Evolutionary conservation across 2,888 invertebrate genomes (phyloP), one percentile per base, ranked within the genome.

Genomic region (Dinocampus coccinellae): DNA sequence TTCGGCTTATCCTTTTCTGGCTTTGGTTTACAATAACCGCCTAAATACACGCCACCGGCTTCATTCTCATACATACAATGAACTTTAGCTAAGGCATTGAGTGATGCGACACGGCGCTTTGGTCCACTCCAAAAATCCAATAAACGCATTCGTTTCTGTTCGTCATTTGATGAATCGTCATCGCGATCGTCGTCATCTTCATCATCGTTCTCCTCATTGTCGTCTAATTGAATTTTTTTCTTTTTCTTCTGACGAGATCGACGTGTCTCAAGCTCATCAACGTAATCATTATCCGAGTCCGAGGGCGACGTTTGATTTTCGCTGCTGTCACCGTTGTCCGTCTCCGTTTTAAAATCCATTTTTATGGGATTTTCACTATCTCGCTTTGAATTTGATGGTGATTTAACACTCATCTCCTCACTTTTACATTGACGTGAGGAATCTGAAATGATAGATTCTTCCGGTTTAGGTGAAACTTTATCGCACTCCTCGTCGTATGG

Each of bases 11-110:
- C 90, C 26, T 83, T 80, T 39, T 87, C 83, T 74, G 91, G 90
- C 42, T 90, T 90, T 26, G 90, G 90, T 75, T 90, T 90, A 42
- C 90, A 90, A 64, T 89, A 84, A 79, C 89, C 90, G 36, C 90
- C 90, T 13, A 90, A 83, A 67, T 93, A 91, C 73, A 93, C 93
- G 0, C 92, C 92, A 63, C 93, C 90, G 64, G 93, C 93, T 88
- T 96, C 96, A 84, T 96, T 96, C 87, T 96, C 96, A 83, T 96
- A 96, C 26, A 97, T 89, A 83, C 96, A 96, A 85, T 96, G 96
- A 1, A 97, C 96, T 89, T 96, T 96, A 29, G 96, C 96, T 78
- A 94, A 87, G 0, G 97, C 97, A 84, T 97, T 97, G 34, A 97
- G 88, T 1, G 96, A 96, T 42, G 97, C 97, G 88, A 96, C 95